Conservation (phyloP, 2,888 invertebrate species). For the Mythimna loreyi region DNA sequence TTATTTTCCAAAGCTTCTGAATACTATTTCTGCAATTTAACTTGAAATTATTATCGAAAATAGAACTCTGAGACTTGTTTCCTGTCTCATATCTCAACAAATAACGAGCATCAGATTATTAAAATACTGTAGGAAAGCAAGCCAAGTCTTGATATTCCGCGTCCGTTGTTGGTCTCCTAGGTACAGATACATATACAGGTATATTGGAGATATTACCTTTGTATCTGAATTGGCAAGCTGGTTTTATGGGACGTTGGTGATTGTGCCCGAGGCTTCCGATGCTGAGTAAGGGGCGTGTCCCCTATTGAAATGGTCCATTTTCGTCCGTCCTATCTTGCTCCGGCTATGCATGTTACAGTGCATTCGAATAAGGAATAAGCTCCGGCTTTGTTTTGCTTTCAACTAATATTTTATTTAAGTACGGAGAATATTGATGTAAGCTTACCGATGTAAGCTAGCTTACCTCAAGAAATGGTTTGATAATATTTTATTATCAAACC, state of each 20-base stretch:
- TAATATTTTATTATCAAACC: slow-evolving; percentile 5
- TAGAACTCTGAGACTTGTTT: slow-evolving; percentile 1
- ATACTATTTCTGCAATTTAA: slow-evolving; percentile 21
- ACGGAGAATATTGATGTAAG: slow-evolving; percentile 3
- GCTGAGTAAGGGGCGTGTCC: slow-evolving; percentile 60
- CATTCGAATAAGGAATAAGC: slow-evolving; percentile 44
- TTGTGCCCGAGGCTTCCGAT: slow-evolving; percentile 67
- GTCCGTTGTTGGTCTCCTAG: slow-evolving; percentile 4
- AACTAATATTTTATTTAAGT: slow-evolving; percentile 17
- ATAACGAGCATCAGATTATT: slow-evolving; percentile 19
- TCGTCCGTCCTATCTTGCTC: slow-evolving; percentile 52
- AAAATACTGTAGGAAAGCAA: slow-evolving; percentile 21
- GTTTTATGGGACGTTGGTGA: slow-evolving; percentile 64
- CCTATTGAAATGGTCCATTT: slow-evolving; percentile 66
- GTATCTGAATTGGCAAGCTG: slow-evolving; percentile 57
- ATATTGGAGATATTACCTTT: slow-evolving; percentile 53
- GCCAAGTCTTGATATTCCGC: slow-evolving; percentile 21
- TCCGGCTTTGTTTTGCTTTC: slow-evolving; percentile 45
- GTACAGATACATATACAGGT: slow-evolving; percentile 25
- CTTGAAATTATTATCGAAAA: slow-evolving; percentile 19
- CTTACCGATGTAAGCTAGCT: background rate
- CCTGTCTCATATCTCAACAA: slow-evolving; percentile 9
- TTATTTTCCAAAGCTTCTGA: slow-evolving; percentile 16
- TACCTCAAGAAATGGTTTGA: background rate
- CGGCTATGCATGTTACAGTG: slow-evolving; percentile 44